phyloP scores from a whole-genome alignment of 2,113 vertebrate species.

The Aegithalos caudatus region DNA sequence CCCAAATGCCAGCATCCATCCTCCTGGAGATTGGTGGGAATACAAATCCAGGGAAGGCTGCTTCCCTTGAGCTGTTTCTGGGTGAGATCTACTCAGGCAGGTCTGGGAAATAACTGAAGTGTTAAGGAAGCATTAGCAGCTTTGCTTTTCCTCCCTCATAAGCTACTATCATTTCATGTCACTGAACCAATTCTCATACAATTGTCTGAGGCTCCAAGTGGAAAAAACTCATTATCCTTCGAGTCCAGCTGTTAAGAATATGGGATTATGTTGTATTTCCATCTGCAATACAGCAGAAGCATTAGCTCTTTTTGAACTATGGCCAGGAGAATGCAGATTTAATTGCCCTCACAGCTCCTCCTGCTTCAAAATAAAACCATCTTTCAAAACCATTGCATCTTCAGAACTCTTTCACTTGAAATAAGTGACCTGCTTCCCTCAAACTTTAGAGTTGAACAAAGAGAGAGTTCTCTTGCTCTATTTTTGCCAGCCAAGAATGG shows the following conservation, averaged over 20 bases:
- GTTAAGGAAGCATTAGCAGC: background rate
- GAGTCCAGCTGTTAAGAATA: background rate
- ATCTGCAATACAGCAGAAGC: background rate
- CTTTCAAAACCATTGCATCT: background rate
- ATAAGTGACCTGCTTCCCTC: background rate
- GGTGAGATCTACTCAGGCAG: background rate
- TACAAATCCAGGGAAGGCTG: fast-evolving
- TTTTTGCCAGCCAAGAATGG: background rate
- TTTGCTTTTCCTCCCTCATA: background rate
- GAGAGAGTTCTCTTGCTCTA: background rate
- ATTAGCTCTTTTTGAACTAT: background rate
- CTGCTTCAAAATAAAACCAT: background rate
- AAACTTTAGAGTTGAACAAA: background rate
- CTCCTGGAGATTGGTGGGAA: background rate
- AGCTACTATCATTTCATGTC: background rate
- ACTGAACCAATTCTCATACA: background rate
- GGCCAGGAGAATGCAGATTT: background rate
- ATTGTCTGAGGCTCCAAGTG: background rate
- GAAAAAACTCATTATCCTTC: background rate
- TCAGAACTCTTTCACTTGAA: background rate
- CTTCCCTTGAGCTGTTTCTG: no score
- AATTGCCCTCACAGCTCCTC: background rate
- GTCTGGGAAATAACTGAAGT: background rate
- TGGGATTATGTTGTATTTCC: background rate
- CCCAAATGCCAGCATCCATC: background rate